Percentiles rank a stretch among this genome's conserved stretches.
Conservation (phyloP, 1,140 invertebrate genomes). For the Trigoniulus corallinus region DNA sequence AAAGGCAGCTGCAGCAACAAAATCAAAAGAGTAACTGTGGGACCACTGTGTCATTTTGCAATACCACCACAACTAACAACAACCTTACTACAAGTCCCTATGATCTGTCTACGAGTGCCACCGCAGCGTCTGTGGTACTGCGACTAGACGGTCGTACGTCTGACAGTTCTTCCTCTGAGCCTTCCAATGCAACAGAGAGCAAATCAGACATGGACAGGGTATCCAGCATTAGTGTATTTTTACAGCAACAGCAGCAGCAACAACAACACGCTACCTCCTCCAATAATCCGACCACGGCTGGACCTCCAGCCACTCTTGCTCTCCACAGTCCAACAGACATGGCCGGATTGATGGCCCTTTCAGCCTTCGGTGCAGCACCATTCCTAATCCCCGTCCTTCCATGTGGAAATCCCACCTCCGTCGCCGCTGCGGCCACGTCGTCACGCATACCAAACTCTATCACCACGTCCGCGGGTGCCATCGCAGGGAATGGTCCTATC, state of each 20-base stretch:
- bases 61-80: neutral
- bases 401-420: conserved; percentile 10
- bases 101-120: neutral
- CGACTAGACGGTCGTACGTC: neutral
- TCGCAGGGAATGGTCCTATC: conserved; percentile 7
- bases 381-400: conserved; percentile 1
- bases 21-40: conserved; percentile 13
- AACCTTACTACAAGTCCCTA: neutral
- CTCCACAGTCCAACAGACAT: no score
- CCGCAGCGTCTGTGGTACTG: neutral
- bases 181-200: neutral
- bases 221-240: no score
- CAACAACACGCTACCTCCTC: neutral
- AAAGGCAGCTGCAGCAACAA: conserved; percentile 15
- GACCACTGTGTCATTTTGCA: neutral
- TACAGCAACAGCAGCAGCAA: neutral
- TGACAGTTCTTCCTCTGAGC: neutral
- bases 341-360: neutral
- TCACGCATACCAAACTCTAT: conserved; percentile 13
- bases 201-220: no score
- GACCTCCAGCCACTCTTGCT: no score
- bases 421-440: conserved; percentile 5
- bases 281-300: no score
- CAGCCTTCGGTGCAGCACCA: neutral
- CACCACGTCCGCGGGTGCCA: conserved; percentile 2